Conservation (phyloP, 2,797 vertebrate species). For the Hyperoplus immaculatus region DNA sequence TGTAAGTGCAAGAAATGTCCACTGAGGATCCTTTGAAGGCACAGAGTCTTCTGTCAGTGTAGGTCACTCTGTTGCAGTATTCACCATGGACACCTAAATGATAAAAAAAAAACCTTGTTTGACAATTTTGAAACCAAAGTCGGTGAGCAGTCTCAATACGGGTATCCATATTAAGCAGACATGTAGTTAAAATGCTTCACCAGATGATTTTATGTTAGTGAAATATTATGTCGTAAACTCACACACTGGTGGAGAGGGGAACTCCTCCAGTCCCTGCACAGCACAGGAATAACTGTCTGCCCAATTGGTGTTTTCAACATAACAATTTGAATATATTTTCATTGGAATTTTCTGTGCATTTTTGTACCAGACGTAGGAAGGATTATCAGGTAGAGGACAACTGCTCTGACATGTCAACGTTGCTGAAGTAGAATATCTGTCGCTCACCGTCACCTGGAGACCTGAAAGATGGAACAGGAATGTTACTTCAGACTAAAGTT, state of each 20-base stretch:
- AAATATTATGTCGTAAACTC: slow-evolving; percentile 31
- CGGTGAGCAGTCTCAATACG: too few relatives aligned
- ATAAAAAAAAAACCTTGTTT: not conserved
- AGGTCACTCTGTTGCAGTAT: slow-evolving; percentile 36
- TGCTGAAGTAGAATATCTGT: accelerated
- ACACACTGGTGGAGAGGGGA: slow-evolving; percentile 48
- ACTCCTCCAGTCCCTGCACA: not conserved
- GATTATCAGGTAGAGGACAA: accelerated
- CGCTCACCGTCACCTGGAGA: not conserved
- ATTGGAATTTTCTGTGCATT: not conserved
- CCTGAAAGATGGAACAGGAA: too few relatives aligned
- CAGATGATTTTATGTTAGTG: not conserved
- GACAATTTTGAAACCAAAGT: not conserved
- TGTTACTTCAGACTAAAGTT: too few relatives aligned
- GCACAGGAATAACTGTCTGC: slow-evolving; percentile 36
- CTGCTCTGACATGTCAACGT: slow-evolving; percentile 21
- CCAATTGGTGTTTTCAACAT: too few relatives aligned
- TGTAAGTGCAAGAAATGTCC: slow-evolving; percentile 35
- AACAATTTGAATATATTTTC: too few relatives aligned
- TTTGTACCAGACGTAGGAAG: slow-evolving; percentile 35
- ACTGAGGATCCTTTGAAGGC: slow-evolving; percentile 50
- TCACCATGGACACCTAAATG: slow-evolving; percentile 34
- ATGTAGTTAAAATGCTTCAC: not conserved
- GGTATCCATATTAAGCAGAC: accelerated
- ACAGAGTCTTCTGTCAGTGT: slow-evolving; percentile 43